Conservation (phyloP, 2,888 invertebrate species). For the Scaptomyza reducta region DNA sequence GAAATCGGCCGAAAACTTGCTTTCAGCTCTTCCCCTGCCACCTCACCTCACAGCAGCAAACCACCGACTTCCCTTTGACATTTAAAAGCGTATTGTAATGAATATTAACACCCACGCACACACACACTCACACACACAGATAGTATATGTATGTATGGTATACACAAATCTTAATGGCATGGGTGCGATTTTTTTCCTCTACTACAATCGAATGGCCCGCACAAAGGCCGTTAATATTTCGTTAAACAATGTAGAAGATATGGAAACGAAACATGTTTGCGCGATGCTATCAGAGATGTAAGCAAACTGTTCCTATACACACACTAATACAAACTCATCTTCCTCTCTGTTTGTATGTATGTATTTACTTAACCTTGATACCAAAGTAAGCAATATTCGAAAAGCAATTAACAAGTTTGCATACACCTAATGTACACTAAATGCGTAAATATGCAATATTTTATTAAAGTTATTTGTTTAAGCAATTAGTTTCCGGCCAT, state of each 20-base stretch:
- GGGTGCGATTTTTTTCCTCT: not conserved
- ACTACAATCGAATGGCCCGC: constrained; percentile 8
- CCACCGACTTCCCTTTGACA: constrained; percentile 51
- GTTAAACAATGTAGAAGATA: constrained; percentile 1
- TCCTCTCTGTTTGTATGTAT: too few relatives aligned
- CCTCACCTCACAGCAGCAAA: not conserved
- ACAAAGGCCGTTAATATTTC: constrained; percentile 18
- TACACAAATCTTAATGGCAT: not conserved
- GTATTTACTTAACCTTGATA: too few relatives aligned
- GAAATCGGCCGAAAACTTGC: constrained; percentile 40
- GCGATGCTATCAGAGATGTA: not conserved
- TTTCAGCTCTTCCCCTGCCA: not conserved
- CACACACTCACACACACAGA: not conserved
- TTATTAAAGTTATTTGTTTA: too few relatives aligned
- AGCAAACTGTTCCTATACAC: not conserved
- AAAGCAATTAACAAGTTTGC: too few relatives aligned
- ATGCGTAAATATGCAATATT: too few relatives aligned
- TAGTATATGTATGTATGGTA: not conserved
- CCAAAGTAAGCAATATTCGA: too few relatives aligned
- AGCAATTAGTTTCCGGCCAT: too few relatives aligned
- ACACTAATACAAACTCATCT: too few relatives aligned
- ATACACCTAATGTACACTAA: too few relatives aligned
- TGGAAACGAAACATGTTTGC: constrained; percentile 3
- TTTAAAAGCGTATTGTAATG: constrained; percentile 63
- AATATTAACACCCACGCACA: constrained; percentile 48